These are phyloP conservation scores for Chironomus striatipennis DNA, from an alignment of 1,140 invertebrate species.

Conservation along the genomic window DNA sequence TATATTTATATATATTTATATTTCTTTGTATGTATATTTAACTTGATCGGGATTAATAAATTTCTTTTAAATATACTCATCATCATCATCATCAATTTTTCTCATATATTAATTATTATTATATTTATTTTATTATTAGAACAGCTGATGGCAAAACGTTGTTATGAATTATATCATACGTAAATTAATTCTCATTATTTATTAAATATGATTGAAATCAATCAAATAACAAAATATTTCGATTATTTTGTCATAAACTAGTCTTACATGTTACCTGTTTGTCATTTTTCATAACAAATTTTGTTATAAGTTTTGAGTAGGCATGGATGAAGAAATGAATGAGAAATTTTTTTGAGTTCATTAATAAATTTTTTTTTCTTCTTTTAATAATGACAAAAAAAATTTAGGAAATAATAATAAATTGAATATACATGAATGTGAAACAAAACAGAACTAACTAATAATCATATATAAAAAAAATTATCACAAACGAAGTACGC, in stretches of 20 bases:
- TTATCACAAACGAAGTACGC: conserved; percentile 13
- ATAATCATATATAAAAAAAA: conserved; percentile 1
- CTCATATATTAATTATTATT: neutral
- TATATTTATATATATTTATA: no score
- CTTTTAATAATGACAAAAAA: no score
- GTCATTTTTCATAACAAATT: neutral
- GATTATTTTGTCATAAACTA: neutral
- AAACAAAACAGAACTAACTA: neutral
- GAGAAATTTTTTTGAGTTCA: no score
- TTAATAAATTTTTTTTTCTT: no score
- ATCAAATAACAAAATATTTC: neutral
- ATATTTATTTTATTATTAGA: neutral
- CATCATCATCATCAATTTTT: neutral
- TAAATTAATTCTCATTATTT: no score
- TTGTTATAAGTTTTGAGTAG: neutral
- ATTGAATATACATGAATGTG: neutral
- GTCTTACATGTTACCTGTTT: neutral
- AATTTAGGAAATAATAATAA: neutral
- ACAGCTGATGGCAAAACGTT: no score
- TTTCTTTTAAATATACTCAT: neutral
- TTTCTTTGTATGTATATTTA: no score
- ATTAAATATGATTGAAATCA: neutral
- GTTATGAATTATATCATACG: no score
- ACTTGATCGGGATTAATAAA: neutral
- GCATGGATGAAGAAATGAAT: neutral